Evolutionary conservation across 1,140 invertebrate genomes (phyloP).

Genomic region (Andricus grossulariae): DNA sequence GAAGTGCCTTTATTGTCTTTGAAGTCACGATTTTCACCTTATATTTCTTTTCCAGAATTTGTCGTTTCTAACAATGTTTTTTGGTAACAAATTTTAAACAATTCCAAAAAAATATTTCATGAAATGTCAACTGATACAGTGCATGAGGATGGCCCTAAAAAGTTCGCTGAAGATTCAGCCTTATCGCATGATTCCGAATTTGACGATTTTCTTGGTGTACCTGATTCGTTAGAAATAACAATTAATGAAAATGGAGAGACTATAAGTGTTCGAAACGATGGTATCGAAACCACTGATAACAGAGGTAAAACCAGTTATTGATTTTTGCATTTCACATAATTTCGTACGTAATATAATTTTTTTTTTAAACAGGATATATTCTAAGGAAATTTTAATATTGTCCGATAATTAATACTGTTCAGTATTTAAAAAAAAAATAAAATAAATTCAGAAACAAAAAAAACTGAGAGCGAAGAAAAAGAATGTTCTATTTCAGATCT

Average conservation of each 20-base stretch:
- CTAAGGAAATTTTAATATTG: too few relatives aligned
- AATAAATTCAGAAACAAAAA: too few relatives aligned
- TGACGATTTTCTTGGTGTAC: constrained; percentile 79
- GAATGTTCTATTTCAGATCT: too few relatives aligned
- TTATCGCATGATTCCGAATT: constrained; percentile 77
- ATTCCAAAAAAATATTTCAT: constrained; percentile 31
- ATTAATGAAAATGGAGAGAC: constrained; percentile 76
- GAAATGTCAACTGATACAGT: constrained; percentile 1
- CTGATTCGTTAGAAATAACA: constrained; percentile 77
- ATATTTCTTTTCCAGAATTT: neutral
- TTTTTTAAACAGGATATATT: neutral
- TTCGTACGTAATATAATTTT: neutral
- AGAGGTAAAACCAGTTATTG: constrained; percentile 38
- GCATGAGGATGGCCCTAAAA: constrained; percentile 4
- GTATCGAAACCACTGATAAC: constrained; percentile 38
- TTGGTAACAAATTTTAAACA: neutral
- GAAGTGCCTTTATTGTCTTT: constrained; percentile 30
- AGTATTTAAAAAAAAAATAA: too few relatives aligned
- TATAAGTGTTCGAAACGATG: constrained; percentile 65
- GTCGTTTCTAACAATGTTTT: constrained; percentile 4
- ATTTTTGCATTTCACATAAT: neutral
- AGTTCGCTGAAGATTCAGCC: constrained; percentile 36
- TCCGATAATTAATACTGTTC: too few relatives aligned
- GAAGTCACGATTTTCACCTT: neutral
- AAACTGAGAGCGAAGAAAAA: too few relatives aligned